Base-by-base conservation (phyloP, 2,797 vertebrate genomes). In the Urophycis tenuis region DNA sequence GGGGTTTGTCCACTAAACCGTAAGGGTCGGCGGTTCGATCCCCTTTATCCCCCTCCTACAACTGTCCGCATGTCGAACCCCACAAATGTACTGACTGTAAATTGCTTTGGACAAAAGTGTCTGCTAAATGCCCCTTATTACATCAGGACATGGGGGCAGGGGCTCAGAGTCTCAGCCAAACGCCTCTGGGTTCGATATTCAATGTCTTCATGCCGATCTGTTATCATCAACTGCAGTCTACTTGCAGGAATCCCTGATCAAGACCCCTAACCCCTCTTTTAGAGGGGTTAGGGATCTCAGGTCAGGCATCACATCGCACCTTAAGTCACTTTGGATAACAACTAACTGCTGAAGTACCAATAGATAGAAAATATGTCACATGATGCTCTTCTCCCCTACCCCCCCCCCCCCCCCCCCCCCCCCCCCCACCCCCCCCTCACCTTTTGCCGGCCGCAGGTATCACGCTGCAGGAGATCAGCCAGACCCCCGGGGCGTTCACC, bases 401-500 rank as follows among this genome's bases (percentile, higher is more conserved):
- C 14, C n/a, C n/a, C n/a, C n/a, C n/a, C n/a, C n/a, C n/a, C n/a
- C n/a, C n/a, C n/a, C n/a, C n/a, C n/a, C n/a, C n/a, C n/a, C n/a
- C n/a, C n/a, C n/a, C n/a, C n/a, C n/a, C n/a, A n/a, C n/a, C n/a
- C n/a, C n/a, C n/a, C 77, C 75, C 17, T 34, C 39, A 77, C 12
- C 49, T 82, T 32, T 80, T 35, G 14, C 39, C 69, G 72, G 3
- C 77, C 31, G 35, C 75, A 99, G 97, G 95, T 79, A 95, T 98
- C 71, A 95, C 95, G 0, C 93, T 96, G 75, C 92, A 92, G 79
- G 87, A 91, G 30, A 93, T 96, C 75, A 93, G 94, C 67, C 86
- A 93, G 7, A 92, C 91, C 83, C 93, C 95, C 0, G 95, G 88
- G 9, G 95, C 95, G 14, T 87, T 98, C 39, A 96, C 95, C 0